A percentile compares a stretch with the other conserved stretches of the same genome.
Conservation (phyloP, 2,888 invertebrate genomes). For the Ferrisia virgata region DNA sequence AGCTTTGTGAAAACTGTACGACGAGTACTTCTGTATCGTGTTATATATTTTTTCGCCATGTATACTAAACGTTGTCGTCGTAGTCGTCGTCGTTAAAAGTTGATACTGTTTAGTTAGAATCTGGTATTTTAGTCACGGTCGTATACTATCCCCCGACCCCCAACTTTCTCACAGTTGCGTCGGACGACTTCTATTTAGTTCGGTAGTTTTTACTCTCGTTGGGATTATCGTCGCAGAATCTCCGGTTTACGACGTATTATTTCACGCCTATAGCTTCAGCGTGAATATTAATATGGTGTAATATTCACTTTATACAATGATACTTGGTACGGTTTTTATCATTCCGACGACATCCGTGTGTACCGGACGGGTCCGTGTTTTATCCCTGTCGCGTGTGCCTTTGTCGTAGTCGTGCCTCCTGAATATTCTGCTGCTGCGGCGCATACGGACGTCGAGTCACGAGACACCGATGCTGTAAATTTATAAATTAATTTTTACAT, state of each 20-base stretch:
- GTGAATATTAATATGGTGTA: conserved; percentile 27
- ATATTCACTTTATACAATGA: conserved; percentile 27
- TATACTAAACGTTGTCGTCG: neutral
- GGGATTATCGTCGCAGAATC: conserved; percentile 17
- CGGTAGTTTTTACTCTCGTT: conserved; percentile 16
- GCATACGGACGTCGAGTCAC: no score
- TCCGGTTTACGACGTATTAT: conserved; percentile 33
- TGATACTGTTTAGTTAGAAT: conserved; percentile 1
- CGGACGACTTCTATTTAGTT: conserved; percentile 27
- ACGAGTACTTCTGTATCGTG: conserved; percentile 1
- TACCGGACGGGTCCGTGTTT: neutral
- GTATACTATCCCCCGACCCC: neutral
- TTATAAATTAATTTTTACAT: no score
- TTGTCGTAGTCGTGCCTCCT: neutral
- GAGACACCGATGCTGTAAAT: no score
- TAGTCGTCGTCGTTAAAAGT: neutral
- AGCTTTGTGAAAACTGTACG: neutral
- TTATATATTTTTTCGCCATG: neutral
- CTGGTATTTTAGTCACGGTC: conserved; percentile 31
- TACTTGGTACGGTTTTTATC: conserved; percentile 7
- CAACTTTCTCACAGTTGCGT: neutral
- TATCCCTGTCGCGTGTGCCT: neutral
- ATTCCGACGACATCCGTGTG: neutral
- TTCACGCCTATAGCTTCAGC: conserved; percentile 29
- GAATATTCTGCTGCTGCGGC: no score